Evolutionary conservation across 2,888 invertebrate species (phyloP).

Genomic region (Tachystola acroxantha): DNA sequence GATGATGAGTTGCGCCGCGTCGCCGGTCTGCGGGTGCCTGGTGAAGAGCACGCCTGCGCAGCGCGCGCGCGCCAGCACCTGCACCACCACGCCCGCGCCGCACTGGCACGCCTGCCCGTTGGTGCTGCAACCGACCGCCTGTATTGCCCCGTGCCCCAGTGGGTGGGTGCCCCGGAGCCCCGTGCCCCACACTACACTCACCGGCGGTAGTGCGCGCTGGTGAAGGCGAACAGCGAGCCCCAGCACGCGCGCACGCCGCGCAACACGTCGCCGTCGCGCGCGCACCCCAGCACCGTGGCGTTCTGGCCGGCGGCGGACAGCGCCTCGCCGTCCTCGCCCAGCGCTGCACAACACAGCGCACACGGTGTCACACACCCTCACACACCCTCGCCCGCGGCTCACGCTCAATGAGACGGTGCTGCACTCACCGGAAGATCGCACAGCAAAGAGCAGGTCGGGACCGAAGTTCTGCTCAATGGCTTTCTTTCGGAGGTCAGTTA

Average conservation of each 20-base stretch:
- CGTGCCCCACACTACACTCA: slow-evolving; percentile 28
- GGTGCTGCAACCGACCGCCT: slow-evolving; percentile 69
- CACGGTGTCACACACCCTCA: too few species aligned
- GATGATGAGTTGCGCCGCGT: slow-evolving; percentile 82
- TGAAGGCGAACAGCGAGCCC: slow-evolving; percentile 88
- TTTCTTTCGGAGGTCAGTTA: slow-evolving; percentile 40
- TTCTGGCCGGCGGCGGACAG: slow-evolving; percentile 92
- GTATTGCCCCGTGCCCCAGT: neutral
- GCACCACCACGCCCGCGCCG: slow-evolving; percentile 89
- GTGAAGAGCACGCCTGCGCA: slow-evolving; percentile 90
- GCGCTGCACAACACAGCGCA: slow-evolving; percentile 57
- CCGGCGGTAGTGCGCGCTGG: slow-evolving; percentile 88
- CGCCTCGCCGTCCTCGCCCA: slow-evolving; percentile 89
- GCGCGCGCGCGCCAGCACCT: slow-evolving; percentile 84
- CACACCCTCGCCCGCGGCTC: too few species aligned
- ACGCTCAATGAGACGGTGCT: too few species aligned
- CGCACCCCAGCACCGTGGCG: slow-evolving; percentile 85
- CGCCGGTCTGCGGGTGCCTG: slow-evolving; percentile 84
- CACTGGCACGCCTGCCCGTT: slow-evolving; percentile 83
- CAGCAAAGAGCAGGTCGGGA: slow-evolving; percentile 74
- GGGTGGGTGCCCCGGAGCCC: too few species aligned
- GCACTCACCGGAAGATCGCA: slow-evolving; percentile 80
- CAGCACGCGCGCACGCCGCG: slow-evolving; percentile 84
- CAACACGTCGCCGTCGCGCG: slow-evolving; percentile 69
- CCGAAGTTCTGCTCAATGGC: slow-evolving; percentile 39